phyloP scores from a whole-genome alignment of 2,797 vertebrate species.

The Sebastes alutus region DNA sequence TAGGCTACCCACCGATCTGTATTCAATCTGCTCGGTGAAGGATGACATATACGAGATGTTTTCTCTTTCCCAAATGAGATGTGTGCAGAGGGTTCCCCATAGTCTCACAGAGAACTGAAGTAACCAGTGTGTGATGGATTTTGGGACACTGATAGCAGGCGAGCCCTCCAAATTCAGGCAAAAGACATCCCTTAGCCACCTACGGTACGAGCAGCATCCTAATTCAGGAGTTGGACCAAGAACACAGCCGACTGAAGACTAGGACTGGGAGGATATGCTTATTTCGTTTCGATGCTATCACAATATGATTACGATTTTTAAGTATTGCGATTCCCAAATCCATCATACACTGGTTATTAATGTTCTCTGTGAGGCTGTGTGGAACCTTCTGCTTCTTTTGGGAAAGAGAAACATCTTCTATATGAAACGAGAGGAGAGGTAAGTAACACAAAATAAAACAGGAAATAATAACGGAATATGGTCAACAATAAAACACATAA shows the following conservation, averaged over 20 bases:
- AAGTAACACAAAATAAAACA: too few species aligned
- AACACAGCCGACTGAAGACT: not conserved
- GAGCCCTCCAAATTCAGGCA: not conserved
- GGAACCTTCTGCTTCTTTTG: not conserved
- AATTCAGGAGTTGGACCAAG: not conserved
- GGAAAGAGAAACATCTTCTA: not conserved
- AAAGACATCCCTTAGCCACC: not conserved
- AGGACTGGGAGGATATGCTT: not conserved
- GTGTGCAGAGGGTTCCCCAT: not conserved
- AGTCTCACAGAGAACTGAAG: not conserved
- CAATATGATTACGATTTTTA: not conserved
- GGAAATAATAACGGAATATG: too few species aligned
- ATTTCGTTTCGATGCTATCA: not conserved
- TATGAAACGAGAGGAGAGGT: not conserved
- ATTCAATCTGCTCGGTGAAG: not conserved
- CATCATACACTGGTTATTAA: not conserved
- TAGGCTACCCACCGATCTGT: not conserved
- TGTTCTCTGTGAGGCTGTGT: not conserved
- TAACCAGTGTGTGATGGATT: constrained; percentile 3
- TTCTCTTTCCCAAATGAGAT: not conserved
- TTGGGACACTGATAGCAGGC: not conserved
- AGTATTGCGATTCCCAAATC: not conserved
- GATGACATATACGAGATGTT: not conserved
- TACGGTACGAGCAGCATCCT: not conserved
- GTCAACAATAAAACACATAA: too few species aligned